Conservation (phyloP, 2,113 vertebrate species). For the Nesogale talazaci region DNA sequence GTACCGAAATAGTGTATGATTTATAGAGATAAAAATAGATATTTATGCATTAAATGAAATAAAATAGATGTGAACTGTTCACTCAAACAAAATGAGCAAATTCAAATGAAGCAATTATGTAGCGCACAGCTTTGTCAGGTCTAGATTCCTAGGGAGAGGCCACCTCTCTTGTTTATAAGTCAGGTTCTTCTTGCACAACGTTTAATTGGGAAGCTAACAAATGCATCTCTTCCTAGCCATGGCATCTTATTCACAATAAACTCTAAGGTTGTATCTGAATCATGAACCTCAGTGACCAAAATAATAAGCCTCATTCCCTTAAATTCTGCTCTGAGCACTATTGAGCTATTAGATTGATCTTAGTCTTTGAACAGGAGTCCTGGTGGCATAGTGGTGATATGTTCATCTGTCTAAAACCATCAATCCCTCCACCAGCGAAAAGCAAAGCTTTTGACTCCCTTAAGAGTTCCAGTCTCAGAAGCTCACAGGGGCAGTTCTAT, state of each 20-base stretch:
- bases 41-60: conserved; percentile 47
- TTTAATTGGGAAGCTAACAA: conserved; percentile 60
- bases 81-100: conserved; percentile 51
- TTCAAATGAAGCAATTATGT: conserved; percentile 58
- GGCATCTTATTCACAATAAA: neutral
- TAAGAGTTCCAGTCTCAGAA: too few species aligned
- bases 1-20: neutral
- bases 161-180: conserved; percentile 62
- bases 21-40: conserved; percentile 53
- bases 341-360: neutral
- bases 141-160: conserved; percentile 69
- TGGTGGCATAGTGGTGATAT: too few species aligned
- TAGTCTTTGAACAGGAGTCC: too few species aligned
- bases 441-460: too few species aligned
- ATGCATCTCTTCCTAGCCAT: neutral
- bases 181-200: conserved; percentile 60
- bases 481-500: too few species aligned
- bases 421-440: too few species aligned
- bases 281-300: conserved; percentile 12
- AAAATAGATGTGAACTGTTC: conserved; percentile 48
- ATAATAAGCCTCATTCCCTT: neutral
- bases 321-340: neutral
- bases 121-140: neutral
- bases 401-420: too few species aligned
- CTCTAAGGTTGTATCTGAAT: neutral